Conservation (phyloP, 2,113 vertebrate genomes). For the Halcyon malimbica region DNA sequence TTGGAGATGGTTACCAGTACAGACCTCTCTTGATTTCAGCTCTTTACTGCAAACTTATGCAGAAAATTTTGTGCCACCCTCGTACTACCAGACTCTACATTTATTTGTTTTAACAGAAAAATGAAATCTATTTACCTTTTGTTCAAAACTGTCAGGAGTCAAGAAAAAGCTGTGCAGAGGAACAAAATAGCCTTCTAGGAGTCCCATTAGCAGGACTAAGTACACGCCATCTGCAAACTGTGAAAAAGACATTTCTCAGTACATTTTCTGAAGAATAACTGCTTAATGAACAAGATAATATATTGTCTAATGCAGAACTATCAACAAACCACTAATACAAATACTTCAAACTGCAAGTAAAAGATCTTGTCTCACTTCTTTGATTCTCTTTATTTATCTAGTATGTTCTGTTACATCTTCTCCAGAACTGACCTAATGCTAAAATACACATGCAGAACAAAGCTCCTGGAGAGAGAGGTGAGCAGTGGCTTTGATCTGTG, state of each 20-base stretch:
- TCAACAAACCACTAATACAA: background rate
- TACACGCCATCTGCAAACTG: slow-evolving; percentile 99
- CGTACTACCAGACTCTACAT: background rate
- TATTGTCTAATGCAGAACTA: background rate
- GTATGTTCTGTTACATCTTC: background rate
- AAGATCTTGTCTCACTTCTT: background rate
- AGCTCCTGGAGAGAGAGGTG: background rate
- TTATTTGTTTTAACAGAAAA: slow-evolving; percentile 1
- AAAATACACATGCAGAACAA: background rate
- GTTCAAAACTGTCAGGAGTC: slow-evolving; percentile 97
- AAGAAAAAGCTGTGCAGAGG: slow-evolving; percentile 97
- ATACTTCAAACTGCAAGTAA: background rate
- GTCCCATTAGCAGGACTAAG: slow-evolving; percentile 95
- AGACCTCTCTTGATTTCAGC: background rate
- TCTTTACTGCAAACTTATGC: background rate
- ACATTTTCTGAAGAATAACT: background rate
- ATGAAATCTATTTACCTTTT: slow-evolving; percentile 84
- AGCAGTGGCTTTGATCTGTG: background rate
- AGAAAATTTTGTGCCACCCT: background rate
- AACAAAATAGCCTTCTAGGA: slow-evolving; percentile 96
- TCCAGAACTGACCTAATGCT: background rate
- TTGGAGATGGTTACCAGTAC: background rate
- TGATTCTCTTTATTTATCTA: background rate
- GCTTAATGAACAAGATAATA: background rate
- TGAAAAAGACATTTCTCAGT: background rate